Evolutionary conservation across 2,888 invertebrate species (phyloP).

Genomic region (Cantharis lateralis): DNA sequence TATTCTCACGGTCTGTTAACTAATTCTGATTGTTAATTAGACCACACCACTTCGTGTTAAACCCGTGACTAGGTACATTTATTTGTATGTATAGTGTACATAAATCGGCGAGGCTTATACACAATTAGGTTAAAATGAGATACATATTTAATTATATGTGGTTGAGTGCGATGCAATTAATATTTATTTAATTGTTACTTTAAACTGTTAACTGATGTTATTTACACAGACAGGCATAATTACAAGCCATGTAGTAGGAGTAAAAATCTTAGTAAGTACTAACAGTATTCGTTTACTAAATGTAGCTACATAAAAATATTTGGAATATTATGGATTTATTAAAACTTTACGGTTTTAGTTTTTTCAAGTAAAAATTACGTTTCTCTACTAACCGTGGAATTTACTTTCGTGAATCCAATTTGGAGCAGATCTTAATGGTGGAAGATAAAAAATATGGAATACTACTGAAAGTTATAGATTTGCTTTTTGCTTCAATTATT

Average conservation of each 20-base stretch:
- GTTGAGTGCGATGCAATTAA: constrained; percentile 20
- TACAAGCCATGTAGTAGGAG: not conserved
- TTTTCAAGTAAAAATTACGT: not conserved
- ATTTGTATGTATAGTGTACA: not conserved
- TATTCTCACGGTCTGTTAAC: constrained; percentile 30
- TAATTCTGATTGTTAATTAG: constrained; percentile 31
- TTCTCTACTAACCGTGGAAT: not conserved
- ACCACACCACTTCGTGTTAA: constrained; percentile 28
- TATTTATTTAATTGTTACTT: constrained; percentile 16
- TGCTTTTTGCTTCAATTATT: not conserved
- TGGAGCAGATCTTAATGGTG: not conserved
- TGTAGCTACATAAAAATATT: not conserved
- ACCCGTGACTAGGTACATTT: constrained; percentile 19
- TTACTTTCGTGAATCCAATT: not conserved
- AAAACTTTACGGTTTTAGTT: not conserved
- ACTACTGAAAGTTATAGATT: not conserved
- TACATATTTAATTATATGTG: constrained; percentile 28
- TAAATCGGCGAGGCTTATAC: constrained; percentile 23
- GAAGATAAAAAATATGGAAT: not conserved
- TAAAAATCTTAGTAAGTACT: not conserved
- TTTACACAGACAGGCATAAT: not conserved
- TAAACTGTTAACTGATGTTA: not conserved
- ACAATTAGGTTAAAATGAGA: constrained; percentile 31
- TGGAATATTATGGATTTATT: not conserved
- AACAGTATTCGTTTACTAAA: not conserved